These are phyloP conservation scores for Percopsis transmontana DNA, from an alignment of 2,113 vertebrate species.

Conservation along the genomic window DNA sequence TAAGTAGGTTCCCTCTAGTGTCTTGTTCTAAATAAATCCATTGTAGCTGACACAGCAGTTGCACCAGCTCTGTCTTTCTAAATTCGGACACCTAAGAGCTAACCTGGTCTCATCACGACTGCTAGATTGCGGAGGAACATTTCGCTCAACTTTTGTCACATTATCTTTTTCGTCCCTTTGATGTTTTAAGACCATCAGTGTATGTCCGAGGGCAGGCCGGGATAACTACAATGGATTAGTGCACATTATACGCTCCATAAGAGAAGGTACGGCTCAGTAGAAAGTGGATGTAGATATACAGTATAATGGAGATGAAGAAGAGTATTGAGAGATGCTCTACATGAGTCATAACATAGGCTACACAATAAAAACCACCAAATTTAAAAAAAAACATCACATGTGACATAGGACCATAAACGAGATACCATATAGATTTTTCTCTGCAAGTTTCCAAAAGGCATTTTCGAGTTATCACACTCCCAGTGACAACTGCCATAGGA, in stretches of 20 bases:
- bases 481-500: constrained; percentile 59
- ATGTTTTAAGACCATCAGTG: constrained; percentile 66
- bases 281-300: constrained; percentile 29
- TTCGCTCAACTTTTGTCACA: constrained; percentile 64
- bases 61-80: constrained; percentile 38
- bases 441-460: constrained; percentile 29
- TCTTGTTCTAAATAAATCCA: constrained; percentile 59
- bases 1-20: constrained; percentile 55
- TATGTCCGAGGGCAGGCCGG: constrained; percentile 58
- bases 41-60: constrained; percentile 49
- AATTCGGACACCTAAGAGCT: constrained; percentile 33
- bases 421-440: constrained; percentile 13
- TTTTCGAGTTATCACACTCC: constrained; percentile 37
- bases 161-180: constrained; percentile 67
- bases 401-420: too few species aligned
- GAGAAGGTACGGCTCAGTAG: constrained; percentile 15
- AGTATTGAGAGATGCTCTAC: neutral
- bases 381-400: neutral
- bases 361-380: neutral
- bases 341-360: neutral
- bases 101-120: constrained; percentile 46
- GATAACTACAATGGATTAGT: constrained; percentile 64
- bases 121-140: constrained; percentile 54
- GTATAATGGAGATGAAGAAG: constrained; percentile 13
- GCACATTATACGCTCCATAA: constrained; percentile 38